These are phyloP conservation scores for Lomographa bimaculata DNA, from an alignment of 2,888 invertebrate genomes.

Conservation along the genomic window DNA sequence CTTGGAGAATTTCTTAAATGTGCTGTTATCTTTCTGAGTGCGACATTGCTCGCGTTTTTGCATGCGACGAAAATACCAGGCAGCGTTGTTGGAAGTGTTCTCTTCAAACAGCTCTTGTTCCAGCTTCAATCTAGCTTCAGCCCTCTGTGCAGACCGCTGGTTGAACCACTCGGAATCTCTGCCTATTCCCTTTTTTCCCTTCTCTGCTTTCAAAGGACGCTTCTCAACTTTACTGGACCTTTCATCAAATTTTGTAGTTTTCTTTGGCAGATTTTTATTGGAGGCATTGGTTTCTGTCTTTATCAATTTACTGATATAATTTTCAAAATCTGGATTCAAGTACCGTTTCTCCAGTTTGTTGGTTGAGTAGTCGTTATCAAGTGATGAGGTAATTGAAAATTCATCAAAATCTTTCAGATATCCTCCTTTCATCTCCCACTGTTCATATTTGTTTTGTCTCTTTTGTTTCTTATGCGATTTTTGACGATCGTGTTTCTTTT, in stretches of 20 bases:
- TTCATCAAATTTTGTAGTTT: constrained; percentile 21
- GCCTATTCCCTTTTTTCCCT: constrained; percentile 36
- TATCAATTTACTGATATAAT: constrained; percentile 43
- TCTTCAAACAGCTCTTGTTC: constrained; percentile 65
- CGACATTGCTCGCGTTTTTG: constrained; percentile 73
- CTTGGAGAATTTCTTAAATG: constrained; percentile 57
- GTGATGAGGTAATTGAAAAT: constrained; percentile 50
- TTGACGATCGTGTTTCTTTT: constrained; percentile 63
- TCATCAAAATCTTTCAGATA: constrained; percentile 70
- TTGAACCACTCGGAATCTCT: constrained; percentile 63
- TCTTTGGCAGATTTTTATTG: constrained; percentile 10
- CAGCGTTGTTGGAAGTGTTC: constrained; percentile 57
- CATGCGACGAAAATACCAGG: constrained; percentile 78
- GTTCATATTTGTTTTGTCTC: constrained; percentile 69
- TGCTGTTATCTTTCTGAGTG: constrained; percentile 62
- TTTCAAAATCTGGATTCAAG: constrained; percentile 41
- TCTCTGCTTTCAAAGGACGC: constrained; percentile 19
- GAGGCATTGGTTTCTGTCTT: constrained; percentile 32
- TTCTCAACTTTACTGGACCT: constrained; percentile 32
- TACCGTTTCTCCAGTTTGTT: constrained; percentile 45
- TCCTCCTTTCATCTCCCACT: constrained; percentile 75
- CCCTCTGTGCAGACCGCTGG: constrained; percentile 58
- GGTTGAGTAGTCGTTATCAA: constrained; percentile 45
- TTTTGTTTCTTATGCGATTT: constrained; percentile 70
- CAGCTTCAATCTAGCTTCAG: constrained; percentile 63